Percentiles rank a stretch among this genome's conserved stretches.
Evolutionary conservation across 2,113 vertebrate genomes (phyloP).

Genomic region (Gallinago undulata): DNA sequence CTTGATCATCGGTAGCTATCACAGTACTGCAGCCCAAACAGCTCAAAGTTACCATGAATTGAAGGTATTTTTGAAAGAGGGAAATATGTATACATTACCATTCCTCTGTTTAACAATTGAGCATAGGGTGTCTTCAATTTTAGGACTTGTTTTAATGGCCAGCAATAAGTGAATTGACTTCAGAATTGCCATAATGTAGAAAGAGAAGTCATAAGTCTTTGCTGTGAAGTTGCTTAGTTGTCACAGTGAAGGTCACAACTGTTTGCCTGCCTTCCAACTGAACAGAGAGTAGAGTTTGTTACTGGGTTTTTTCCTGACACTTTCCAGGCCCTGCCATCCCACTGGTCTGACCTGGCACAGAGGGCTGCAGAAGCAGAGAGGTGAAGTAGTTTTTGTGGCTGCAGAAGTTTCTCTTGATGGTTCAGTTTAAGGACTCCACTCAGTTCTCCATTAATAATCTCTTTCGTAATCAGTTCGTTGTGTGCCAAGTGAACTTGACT

Average conservation of each 20-base stretch:
- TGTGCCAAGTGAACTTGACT: neutral
- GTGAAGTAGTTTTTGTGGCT: neutral
- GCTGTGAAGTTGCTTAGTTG: neutral
- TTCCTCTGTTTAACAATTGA: neutral
- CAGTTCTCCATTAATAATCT: fast-evolving
- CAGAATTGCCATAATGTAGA: neutral
- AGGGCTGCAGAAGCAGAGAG: too few relatives aligned
- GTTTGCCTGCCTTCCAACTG: neutral
- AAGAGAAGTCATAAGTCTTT: fast-evolving
- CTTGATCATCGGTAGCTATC: neutral
- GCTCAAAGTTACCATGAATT: fast-evolving
- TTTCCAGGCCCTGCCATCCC: fast-evolving
- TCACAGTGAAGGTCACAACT: neutral
- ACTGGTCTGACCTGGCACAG: neutral
- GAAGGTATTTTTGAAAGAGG: neutral
- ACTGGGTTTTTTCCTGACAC: neutral
- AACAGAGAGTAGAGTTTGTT: fast-evolving
- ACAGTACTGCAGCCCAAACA: neutral
- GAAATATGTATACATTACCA: fast-evolving
- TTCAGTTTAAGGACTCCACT: neutral
- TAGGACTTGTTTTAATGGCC: neutral
- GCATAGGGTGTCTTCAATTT: neutral
- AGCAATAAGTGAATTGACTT: neutral
- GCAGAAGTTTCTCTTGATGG: neutral
- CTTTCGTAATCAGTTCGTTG: neutral